These are phyloP conservation scores for Onthophagus sagittarius DNA, from an alignment of 2,888 invertebrate genomes.

Conservation along the genomic window DNA sequence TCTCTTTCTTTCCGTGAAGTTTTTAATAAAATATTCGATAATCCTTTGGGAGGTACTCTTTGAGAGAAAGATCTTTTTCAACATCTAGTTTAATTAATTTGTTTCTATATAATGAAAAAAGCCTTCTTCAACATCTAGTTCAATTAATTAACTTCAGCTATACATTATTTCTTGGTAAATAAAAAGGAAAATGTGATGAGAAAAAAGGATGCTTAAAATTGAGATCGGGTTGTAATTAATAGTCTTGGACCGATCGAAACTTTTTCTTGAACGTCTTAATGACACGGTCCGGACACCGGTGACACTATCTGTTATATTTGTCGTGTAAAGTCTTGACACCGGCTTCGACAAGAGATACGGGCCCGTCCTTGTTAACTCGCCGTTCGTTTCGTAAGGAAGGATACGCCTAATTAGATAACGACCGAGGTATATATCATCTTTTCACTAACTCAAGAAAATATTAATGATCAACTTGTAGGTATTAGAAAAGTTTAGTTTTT, in stretches of 20 bases:
- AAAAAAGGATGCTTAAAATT: background rate
- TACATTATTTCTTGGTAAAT: background rate
- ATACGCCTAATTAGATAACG: background rate
- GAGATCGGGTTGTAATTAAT: background rate
- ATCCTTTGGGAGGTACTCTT: too few species aligned
- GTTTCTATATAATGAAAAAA: too few species aligned
- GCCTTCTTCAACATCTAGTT: too few species aligned
- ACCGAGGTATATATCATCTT: background rate
- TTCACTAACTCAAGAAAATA: background rate
- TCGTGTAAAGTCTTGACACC: constrained; percentile 24
- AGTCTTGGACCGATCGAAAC: background rate
- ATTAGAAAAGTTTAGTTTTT: too few species aligned
- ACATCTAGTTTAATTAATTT: too few species aligned
- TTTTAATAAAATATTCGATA: too few species aligned
- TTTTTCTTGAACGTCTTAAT: background rate
- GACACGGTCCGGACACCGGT: background rate
- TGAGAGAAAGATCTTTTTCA: too few species aligned
- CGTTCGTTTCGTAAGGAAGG: background rate
- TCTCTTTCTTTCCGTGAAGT: too few species aligned
- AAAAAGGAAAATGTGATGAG: background rate
- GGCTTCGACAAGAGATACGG: constrained; percentile 20
- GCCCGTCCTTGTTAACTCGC: constrained; percentile 24
- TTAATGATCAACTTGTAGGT: too few species aligned
- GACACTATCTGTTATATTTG: constrained; percentile 25
- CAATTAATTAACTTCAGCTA: too few species aligned